Base-by-base conservation (phyloP, 2,888 invertebrate species). In the Rhagium mordax region DNA sequence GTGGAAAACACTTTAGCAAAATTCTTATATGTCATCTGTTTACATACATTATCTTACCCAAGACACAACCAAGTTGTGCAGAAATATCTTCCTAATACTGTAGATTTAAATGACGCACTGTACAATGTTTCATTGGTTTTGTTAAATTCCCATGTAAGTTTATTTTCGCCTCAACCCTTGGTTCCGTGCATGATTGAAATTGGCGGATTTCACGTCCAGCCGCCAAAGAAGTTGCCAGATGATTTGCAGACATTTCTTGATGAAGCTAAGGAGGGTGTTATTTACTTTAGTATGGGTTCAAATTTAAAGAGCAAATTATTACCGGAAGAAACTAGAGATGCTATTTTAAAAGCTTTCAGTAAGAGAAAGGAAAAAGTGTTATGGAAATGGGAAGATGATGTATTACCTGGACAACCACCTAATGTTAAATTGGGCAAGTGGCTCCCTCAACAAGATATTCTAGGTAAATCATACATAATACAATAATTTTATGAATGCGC, bases 281-380 rank as follows among this genome's bases (percentile, higher is more conserved):
- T 92, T 0, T 91, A 91, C 71, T 89, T 92, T 77, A 91, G 90
- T 79, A 89, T 93, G 81, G 93, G 93, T 0, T 91, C 92, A 0
- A 90, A 91, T 76, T 87, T 92, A 0, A 87, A 89, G 71, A 90
- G 90, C 69, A 86, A 89, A 7, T 88, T 91, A 74, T 83, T 94
- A 70, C 89, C 90, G 0, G 77, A 83, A 0, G 89, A 90, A 0
- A 91, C 89, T 75, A 86, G 88, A 24, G 83, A 88, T 21, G 89
- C 88, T 0, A 89, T 94, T 47, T 84, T 91, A 6, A 90, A 90
- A 70, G 90, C 89, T 1, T 90, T 94, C 62, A 87, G 89, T 0
- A 89, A 88, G 74, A 80, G 93, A 0, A 92, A 92, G 75, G 91
- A 93, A 75, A 91, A 89, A 4, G 90, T 94, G 0, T 81, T 94